Evolutionary conservation across 2,888 invertebrate genomes (phyloP), one percentile per base, ranked within the genome.

Genomic region (Schizaphis graminum): DNA sequence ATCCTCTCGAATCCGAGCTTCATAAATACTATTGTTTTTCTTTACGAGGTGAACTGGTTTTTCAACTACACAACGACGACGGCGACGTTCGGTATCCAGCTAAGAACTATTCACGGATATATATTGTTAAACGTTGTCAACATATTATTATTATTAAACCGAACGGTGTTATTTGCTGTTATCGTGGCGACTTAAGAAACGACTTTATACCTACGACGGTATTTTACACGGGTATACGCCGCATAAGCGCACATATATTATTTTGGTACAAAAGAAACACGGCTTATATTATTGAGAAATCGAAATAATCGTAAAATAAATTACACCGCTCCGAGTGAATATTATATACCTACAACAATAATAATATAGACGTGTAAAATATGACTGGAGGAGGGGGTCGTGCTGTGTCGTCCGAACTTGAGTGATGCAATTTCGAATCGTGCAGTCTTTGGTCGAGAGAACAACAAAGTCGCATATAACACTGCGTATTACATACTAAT

Each of bases 1-100:
- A 89, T 89, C 89, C 89, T 89, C 89, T 89, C 57, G 89, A 89
- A 89, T 16, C 53, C 57, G 89, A 89, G 89, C 89, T 61, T 57
- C 57, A 44, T 89, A 28, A 89, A 89, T 28, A 89, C 89, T 26
- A 61, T 89, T 89, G 89, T 57, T 89, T 89, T 89, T 89, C 89
- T 89, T 44, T 61, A 61, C 89, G 89, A 89, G 89, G 89, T 44
- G 89, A 89, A 89, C 89, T 89, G 89, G 57, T 61, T 89, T 61
- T 61, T 41, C 89, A 44, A 89, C 35, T 26, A 53, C n/a, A 56
- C 53, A 35, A 53, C 24, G 13, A 35, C 53, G 53, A 88, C 53
- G 88, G 44, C 53, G n/a, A 24, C 41, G 8, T 44, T 24, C 56
- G 53, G n/a, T 47, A 47, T n/a, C 87, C 21, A 35, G 85, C 85